Evolutionary conservation across 1,140 invertebrate species (phyloP).

Genomic region (Whitmania pigra): DNA sequence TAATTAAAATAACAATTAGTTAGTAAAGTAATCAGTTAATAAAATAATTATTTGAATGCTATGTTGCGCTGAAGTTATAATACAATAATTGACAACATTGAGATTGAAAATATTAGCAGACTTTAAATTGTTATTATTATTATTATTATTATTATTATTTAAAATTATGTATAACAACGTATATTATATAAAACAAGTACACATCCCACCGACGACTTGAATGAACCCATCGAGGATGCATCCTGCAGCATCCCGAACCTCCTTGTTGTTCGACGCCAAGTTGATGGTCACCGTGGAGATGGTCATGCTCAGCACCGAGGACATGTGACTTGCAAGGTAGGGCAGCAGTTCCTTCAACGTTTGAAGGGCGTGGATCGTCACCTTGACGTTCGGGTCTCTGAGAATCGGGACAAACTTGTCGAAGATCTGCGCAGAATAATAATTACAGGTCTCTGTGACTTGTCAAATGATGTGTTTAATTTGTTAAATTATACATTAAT

Average conservation of each 20-base stretch:
- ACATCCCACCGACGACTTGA: slow-evolving; percentile 38
- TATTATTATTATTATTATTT: background rate
- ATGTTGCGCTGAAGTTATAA: too few species aligned
- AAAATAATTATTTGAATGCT: too few species aligned
- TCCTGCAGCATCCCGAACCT: slow-evolving; percentile 35
- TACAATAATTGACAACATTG: too few species aligned
- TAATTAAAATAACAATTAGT: background rate
- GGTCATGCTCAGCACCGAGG: slow-evolving; percentile 33
- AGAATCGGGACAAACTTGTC: slow-evolving; percentile 40
- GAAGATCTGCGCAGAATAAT: slow-evolving; percentile 37
- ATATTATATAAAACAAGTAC: too few species aligned
- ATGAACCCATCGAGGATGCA: slow-evolving; percentile 36
- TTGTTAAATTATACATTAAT: too few species aligned
- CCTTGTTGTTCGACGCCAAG: slow-evolving; percentile 41
- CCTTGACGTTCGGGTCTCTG: slow-evolving; percentile 42
- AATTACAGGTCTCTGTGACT: background rate
- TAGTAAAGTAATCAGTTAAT: background rate
- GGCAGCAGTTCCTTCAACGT: slow-evolving; percentile 37
- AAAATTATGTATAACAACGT: background rate
- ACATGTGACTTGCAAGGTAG: slow-evolving; percentile 31
- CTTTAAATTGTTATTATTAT: background rate
- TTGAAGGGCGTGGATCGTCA: slow-evolving; percentile 39
- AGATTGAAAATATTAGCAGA: too few species aligned
- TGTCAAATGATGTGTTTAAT: background rate
- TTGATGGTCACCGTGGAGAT: slow-evolving; percentile 36